phyloP scores from a whole-genome alignment of 2,888 invertebrate genomes.

The Lasioglossum leucozonium region DNA sequence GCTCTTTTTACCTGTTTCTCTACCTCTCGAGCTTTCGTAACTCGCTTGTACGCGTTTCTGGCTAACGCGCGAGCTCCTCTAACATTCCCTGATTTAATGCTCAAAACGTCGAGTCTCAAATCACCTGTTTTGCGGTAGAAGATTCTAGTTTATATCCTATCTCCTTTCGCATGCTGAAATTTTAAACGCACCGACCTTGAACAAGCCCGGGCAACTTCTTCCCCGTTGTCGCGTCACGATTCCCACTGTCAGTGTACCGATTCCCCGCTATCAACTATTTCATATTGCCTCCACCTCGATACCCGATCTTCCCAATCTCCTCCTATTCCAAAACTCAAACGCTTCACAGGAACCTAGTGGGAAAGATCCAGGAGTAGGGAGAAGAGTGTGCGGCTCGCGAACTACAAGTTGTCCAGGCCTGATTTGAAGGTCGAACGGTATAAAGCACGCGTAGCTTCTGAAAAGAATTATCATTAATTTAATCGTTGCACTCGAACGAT shows the following conservation, averaged over 20 bases:
- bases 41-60: not conserved
- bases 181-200: not conserved
- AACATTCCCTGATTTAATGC: not conserved
- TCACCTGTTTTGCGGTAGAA: not conserved
- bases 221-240: too few relatives aligned
- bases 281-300: too few relatives aligned
- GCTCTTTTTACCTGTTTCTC: constrained; percentile 33
- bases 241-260: too few relatives aligned
- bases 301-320: too few relatives aligned
- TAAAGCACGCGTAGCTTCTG: not conserved
- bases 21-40: constrained; percentile 28
- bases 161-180: not conserved
- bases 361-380: too few relatives aligned
- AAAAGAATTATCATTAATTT: not conserved
- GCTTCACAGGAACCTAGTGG: too few relatives aligned
- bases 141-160: not conserved
- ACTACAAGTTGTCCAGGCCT: too few relatives aligned
- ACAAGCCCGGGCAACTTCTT: too few relatives aligned
- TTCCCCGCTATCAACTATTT: too few relatives aligned
- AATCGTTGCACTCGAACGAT: not conserved
- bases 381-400: too few relatives aligned
- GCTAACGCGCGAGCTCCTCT: not conserved
- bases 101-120: not conserved
- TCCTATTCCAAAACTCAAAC: too few relatives aligned
- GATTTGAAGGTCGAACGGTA: not conserved